phyloP scores from a whole-genome alignment of 1,140 invertebrate species.

The Euborellia annulipes region DNA sequence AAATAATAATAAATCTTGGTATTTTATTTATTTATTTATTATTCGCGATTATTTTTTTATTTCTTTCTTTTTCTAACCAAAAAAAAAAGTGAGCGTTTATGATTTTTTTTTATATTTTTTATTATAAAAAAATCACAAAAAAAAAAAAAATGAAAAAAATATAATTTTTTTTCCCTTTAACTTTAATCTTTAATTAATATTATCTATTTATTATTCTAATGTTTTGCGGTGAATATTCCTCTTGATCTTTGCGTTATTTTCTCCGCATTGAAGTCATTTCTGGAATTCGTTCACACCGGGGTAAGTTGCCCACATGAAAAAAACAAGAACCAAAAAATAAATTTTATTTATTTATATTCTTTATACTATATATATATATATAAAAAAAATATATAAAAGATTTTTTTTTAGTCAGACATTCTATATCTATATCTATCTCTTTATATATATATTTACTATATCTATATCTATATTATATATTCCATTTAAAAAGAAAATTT shows the following conservation, averaged over 20 bases:
- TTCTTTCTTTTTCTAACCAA: conserved; percentile 15
- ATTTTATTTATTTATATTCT: conserved; percentile 10
- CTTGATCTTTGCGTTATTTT: conserved; percentile 32
- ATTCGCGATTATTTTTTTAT: no score
- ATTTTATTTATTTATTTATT: no score
- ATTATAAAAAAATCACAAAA: conserved; percentile 4
- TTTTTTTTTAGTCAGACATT: conserved; percentile 2
- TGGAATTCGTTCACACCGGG: conserved; percentile 92
- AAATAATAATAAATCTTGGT: no score
- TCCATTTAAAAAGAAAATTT: no score
- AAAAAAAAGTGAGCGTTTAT: conserved; percentile 5
- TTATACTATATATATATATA: conserved; percentile 9
- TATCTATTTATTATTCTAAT: no score
- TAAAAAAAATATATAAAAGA: conserved; percentile 6
- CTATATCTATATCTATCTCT: no score
- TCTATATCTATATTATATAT: conserved; percentile 5
- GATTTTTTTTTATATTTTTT: conserved; percentile 6
- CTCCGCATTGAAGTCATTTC: conserved; percentile 73
- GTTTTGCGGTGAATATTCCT: no score
- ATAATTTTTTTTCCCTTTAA: no score
- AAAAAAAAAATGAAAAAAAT: conserved; percentile 2
- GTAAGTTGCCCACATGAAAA: conserved; percentile 51
- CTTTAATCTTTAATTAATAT: no score
- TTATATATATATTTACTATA: conserved; percentile 14
- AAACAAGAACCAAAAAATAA: conserved; percentile 7